Evolutionary conservation across 2,888 invertebrate genomes (phyloP).

Genomic region (Helleia helle): DNA sequence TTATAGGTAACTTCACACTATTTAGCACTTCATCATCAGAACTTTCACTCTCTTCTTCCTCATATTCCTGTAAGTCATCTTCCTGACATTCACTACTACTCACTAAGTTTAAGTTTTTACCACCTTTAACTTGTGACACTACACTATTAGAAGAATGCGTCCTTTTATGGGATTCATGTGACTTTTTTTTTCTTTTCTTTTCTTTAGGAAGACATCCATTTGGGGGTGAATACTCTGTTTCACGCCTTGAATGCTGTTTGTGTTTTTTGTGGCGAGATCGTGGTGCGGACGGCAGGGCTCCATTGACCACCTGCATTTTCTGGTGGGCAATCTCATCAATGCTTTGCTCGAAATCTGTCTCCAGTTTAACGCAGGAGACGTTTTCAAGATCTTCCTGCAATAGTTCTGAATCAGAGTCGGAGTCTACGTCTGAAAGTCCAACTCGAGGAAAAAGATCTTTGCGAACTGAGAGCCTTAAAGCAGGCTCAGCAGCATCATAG

Average conservation of each 20-base stretch:
- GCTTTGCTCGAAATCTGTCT: conserved; percentile 68
- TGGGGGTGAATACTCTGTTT: conserved; percentile 37
- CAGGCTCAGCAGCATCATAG: conserved; percentile 55
- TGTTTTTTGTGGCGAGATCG: conserved; percentile 57
- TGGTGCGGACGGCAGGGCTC: conserved; percentile 41
- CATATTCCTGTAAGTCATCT: conserved; percentile 38
- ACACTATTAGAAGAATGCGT: conserved; percentile 46
- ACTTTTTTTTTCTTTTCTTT: conserved; percentile 55
- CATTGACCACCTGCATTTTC: conserved; percentile 51
- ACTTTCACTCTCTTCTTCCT: conserved; percentile 44
- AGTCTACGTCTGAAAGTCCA: conserved; percentile 35
- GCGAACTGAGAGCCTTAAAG: conserved; percentile 61
- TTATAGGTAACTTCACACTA: conserved; percentile 65
- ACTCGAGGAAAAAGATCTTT: conserved; percentile 65
- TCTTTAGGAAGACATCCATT: conserved; percentile 55
- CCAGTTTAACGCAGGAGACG: conserved; percentile 58
- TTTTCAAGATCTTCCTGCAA: conserved; percentile 41
- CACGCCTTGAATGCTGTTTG: conserved; percentile 54
- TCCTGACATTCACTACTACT: conserved; percentile 65
- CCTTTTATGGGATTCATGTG: conserved; percentile 39
- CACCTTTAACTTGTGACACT: conserved; percentile 61
- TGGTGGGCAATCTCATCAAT: conserved; percentile 63
- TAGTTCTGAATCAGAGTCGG: conserved; percentile 34
- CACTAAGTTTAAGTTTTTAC: conserved; percentile 69
- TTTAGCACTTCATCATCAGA: conserved; percentile 65